These are phyloP conservation scores for Mylabris sibirica DNA, from an alignment of 2,888 invertebrate genomes.

Conservation along the genomic window DNA sequence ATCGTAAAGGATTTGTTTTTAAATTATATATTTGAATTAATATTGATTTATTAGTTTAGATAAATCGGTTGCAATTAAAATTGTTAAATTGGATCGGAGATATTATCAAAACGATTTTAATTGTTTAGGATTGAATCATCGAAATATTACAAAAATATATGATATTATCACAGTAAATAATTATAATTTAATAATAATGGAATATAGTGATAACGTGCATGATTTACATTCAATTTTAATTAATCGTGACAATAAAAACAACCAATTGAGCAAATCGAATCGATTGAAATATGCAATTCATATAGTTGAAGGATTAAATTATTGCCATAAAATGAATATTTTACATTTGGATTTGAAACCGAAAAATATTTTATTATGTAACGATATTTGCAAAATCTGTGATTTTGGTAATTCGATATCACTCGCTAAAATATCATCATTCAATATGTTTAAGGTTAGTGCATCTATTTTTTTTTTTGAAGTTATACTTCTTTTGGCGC, in stretches of 20 bases:
- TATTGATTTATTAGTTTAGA: slow-evolving; percentile 42
- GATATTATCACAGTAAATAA: slow-evolving; percentile 47
- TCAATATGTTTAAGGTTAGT: background rate
- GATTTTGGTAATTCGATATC: slow-evolving; percentile 58
- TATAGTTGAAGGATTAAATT: slow-evolving; percentile 50
- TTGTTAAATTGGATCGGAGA: slow-evolving; percentile 41
- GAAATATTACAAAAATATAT: slow-evolving; percentile 51
- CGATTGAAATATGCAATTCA: slow-evolving; percentile 44
- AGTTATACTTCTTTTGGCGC: no score
- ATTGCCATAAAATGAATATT: slow-evolving; percentile 52
- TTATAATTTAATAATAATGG: slow-evolving; percentile 55
- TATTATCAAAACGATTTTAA: slow-evolving; percentile 47
- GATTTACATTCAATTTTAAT: slow-evolving; percentile 51
- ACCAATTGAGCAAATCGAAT: slow-evolving; percentile 24
- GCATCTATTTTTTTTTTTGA: background rate
- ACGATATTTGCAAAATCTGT: slow-evolving; percentile 54
- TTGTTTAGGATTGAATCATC: slow-evolving; percentile 47
- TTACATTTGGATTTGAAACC: slow-evolving; percentile 59
- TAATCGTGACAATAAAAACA: slow-evolving; percentile 25
- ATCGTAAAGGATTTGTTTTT: background rate
- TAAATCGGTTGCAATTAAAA: slow-evolving; percentile 53
- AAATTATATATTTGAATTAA: background rate
- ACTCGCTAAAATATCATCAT: slow-evolving; percentile 20
- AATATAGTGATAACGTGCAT: slow-evolving; percentile 46
- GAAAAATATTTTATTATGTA: slow-evolving; percentile 54